Base-by-base conservation (phyloP, 1,140 invertebrate genomes). In the Drosophila kepulauana region DNA sequence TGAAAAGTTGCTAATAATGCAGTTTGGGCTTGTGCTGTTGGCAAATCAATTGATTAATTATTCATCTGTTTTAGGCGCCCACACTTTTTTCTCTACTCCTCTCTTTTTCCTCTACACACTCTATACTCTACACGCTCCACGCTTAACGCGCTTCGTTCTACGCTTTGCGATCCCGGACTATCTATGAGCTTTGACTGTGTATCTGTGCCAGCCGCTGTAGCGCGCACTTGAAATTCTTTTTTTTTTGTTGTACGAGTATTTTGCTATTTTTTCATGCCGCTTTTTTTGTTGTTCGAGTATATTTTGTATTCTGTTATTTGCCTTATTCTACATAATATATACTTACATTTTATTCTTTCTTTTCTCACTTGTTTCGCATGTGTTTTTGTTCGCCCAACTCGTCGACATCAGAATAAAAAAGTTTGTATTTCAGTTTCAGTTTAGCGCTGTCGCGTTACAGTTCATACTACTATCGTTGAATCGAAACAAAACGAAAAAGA, bases 301-400 rank as follows among this genome's bases (percentile, higher is more conserved):
- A 78, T 82, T 52, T 82, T 89, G 78, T 90, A 82, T 90, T 82
- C 68, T 71, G 72, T 79, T 89, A 81, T 89, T 87, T 70, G 79
- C 78, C 67, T 76, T 81, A 80, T 78, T 81, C 82, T 68, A 81
- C 46, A 61, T 38, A 25, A 48, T 84, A 70, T 69, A 79, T 49
- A 65, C 49, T 54, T 67, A 69, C 75, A 64, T 62, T 59, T 66
- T 67, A 45, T 84, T 52, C 56, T n/a, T 54, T 28, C 16, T 46
- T 13, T 56, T 33, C 11, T 25, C 13, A 43, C 61, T 72, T 77
- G 57, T 68, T 84, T 70, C 68, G 16, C 75, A 59, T 68, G 64
- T 65, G 71, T 64, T 77, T 67, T 52, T 62, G 69, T 46, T 52
- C 45, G 72, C 63, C 13, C 25, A 46, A 65, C 73, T 61, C 72